These are phyloP conservation scores for Lathronympha strigana DNA, from an alignment of 2,888 invertebrate species.

Conservation along the genomic window DNA sequence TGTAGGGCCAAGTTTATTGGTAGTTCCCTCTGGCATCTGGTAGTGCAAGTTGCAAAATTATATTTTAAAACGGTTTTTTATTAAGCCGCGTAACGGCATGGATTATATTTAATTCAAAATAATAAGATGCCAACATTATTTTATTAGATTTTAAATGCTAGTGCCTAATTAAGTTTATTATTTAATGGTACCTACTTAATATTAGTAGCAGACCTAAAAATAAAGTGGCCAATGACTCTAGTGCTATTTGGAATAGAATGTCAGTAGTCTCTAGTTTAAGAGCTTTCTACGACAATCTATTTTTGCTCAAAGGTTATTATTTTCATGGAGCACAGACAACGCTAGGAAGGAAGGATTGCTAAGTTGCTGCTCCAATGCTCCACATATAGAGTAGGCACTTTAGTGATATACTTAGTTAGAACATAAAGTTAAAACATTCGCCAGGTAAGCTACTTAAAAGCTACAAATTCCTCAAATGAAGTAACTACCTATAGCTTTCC, in stretches of 20 bases:
- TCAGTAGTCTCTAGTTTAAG: constrained; percentile 30
- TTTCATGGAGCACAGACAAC: background rate
- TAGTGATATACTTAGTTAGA: too few relatives aligned
- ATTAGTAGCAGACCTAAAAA: background rate
- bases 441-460: too few relatives aligned
- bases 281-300: constrained; percentile 13
- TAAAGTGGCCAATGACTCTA: background rate
- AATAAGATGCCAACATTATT: too few relatives aligned
- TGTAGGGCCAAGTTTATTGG: too few relatives aligned
- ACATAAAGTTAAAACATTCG: too few relatives aligned
- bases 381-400: background rate
- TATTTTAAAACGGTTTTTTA: too few relatives aligned
- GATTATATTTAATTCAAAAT: too few relatives aligned
- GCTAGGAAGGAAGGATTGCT: background rate
- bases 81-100: too few relatives aligned
- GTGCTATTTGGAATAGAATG: constrained; percentile 4
- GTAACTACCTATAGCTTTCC: too few relatives aligned
- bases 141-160: background rate
- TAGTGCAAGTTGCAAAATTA: too few relatives aligned
- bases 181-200: background rate
- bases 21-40: too few relatives aligned
- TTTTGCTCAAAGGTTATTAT: constrained; percentile 20
- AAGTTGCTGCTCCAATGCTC: background rate
- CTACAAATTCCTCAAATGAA: too few relatives aligned
- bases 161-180: background rate